Conservation (phyloP, 2,113 vertebrate genomes). For the Podarcis raffonei region DNA sequence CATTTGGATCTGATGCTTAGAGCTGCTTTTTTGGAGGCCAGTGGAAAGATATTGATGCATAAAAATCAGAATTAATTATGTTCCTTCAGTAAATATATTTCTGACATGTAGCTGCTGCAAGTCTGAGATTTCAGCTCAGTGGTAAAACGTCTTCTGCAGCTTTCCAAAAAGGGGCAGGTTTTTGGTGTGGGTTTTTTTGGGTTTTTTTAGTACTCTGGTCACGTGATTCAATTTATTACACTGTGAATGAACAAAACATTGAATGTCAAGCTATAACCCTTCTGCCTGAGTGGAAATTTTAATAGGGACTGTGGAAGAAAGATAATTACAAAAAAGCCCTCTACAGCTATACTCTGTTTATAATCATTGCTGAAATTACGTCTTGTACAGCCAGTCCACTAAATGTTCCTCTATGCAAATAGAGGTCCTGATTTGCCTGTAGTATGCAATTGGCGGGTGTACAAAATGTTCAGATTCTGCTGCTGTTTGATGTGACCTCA, state of each 20-base stretch:
- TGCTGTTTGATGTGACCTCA: background rate
- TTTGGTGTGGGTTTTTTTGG: constrained; percentile 23
- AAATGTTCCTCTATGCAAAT: fast-evolving
- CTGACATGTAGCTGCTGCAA: constrained; percentile 43
- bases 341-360: background rate
- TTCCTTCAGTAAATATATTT: constrained; percentile 8
- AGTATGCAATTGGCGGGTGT: background rate
- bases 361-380: background rate
- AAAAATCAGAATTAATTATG: constrained; percentile 58
- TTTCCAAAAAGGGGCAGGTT: constrained; percentile 37
- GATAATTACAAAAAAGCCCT: background rate
- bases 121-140: constrained; percentile 58
- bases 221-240: background rate
- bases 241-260: constrained; percentile 25
- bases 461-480: background rate
- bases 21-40: constrained; percentile 59
- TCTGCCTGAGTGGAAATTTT: constrained; percentile 32
- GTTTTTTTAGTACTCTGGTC: constrained; percentile 39
- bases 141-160: constrained; percentile 48
- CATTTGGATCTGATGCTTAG: constrained; percentile 30
- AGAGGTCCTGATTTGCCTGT: background rate
- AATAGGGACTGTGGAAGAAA: constrained; percentile 34
- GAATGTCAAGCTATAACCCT: background rate
- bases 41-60: constrained; percentile 57
- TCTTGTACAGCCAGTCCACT: background rate